These are phyloP conservation scores for Regulus satrapa DNA, from an alignment of 2,113 vertebrate species.

Conservation along the genomic window DNA sequence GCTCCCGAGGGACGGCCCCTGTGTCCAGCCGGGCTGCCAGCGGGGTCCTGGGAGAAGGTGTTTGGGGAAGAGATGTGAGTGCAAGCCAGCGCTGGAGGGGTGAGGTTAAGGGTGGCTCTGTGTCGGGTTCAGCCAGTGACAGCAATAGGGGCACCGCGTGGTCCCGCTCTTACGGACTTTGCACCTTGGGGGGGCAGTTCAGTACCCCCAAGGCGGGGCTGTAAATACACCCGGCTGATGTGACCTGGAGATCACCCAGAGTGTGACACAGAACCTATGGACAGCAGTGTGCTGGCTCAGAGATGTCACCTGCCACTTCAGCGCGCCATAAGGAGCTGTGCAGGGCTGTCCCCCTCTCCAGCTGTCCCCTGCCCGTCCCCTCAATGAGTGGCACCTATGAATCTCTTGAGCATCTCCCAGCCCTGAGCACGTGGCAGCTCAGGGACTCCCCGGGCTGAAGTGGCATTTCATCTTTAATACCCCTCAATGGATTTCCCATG, in stretches of 20 bases:
- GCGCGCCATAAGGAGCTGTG: fast-evolving
- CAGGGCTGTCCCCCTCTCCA: not conserved
- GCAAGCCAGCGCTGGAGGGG: not conserved
- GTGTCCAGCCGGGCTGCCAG: fast-evolving
- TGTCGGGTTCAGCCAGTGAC: fast-evolving
- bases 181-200: not conserved
- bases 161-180: not conserved
- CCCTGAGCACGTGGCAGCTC: not conserved
- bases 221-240: fast-evolving
- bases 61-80: not conserved
- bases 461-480: constrained; percentile 43
- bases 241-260: fast-evolving
- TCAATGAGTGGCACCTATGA: fast-evolving
- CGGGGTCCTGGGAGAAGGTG: fast-evolving
- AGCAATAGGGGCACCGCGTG: fast-evolving
- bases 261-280: not conserved
- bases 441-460: not conserved
- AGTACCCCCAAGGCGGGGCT: not conserved
- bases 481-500: constrained; percentile 52
- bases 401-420: not conserved
- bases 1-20: fast-evolving
- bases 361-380: not conserved
- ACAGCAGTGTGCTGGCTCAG: not conserved
- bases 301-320: not conserved
- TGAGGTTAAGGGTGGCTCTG: not conserved